Evolutionary conservation across 2,113 vertebrate genomes (phyloP).

Genomic region (Motacilla tschutschensis): DNA sequence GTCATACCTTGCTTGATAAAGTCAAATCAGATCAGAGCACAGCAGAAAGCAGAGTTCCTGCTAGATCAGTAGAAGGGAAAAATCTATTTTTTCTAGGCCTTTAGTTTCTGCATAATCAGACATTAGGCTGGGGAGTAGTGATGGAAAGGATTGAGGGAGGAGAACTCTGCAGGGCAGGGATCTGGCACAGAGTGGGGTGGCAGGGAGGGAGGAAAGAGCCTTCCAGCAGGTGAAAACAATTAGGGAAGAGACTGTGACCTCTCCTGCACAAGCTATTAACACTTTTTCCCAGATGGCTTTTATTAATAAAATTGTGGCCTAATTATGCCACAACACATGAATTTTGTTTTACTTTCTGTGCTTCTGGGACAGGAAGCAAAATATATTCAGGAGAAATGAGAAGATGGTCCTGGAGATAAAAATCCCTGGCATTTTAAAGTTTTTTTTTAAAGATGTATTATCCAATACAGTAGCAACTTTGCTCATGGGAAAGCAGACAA

Average conservation of each 20-base stretch:
- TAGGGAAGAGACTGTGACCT: constrained; percentile 16
- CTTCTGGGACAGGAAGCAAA: constrained; percentile 23
- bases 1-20: background rate
- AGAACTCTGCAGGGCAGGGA: background rate
- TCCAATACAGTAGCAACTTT: background rate
- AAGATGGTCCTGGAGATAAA: background rate
- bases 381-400: background rate
- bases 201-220: background rate
- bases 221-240: constrained; percentile 17
- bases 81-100: background rate
- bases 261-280: constrained; percentile 28
- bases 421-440: background rate
- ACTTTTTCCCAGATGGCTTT: background rate
- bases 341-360: constrained; percentile 13
- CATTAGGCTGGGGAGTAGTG: background rate
- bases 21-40: background rate
- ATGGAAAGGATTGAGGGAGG: background rate
- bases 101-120: background rate
- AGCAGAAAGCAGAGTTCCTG: background rate
- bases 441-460: background rate
- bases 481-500: background rate
- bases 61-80: background rate
- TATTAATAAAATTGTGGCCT: constrained; percentile 53
- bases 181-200: background rate
- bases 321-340: constrained; percentile 19